These are phyloP conservation scores for Xestia xanthographa DNA, from an alignment of 2,888 invertebrate genomes.

Conservation along the genomic window DNA sequence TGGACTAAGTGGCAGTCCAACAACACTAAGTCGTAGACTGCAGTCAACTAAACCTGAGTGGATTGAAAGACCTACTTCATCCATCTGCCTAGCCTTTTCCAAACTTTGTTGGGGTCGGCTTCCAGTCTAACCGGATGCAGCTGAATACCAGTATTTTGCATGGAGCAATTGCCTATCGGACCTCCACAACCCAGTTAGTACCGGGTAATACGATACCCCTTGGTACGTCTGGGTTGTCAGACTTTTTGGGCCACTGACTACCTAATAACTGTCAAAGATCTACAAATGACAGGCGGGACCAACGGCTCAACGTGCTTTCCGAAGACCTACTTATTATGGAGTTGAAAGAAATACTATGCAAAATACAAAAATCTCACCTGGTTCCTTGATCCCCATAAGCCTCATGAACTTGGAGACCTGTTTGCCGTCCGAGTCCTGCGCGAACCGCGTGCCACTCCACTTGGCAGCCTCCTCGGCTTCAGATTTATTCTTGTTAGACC, in stretches of 20 bases:
- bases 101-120: no score
- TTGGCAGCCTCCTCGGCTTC: constrained; percentile 89
- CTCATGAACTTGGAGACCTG: constrained; percentile 98
- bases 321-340: neutral
- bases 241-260: no score
- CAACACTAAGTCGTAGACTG: neutral
- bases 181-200: no score
- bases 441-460: constrained; percentile 97
- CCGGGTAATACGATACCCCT: no score
- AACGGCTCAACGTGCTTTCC: no score
- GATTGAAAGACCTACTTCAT: neutral
- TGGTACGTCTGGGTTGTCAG: no score
- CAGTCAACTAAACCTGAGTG: neutral
- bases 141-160: no score
- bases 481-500: constrained; percentile 94
- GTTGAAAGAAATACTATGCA: neutral
- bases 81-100: no score
- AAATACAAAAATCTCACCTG: constrained; percentile 71
- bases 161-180: no score
- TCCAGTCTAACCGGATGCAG: no score
- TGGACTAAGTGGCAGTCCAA: neutral
- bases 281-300: no score
- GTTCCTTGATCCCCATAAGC: constrained; percentile 97
- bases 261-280: no score
- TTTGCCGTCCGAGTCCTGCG: constrained; percentile 97